Conservation (phyloP, 2,113 vertebrate species). For the Himantopus leucocephalus region DNA sequence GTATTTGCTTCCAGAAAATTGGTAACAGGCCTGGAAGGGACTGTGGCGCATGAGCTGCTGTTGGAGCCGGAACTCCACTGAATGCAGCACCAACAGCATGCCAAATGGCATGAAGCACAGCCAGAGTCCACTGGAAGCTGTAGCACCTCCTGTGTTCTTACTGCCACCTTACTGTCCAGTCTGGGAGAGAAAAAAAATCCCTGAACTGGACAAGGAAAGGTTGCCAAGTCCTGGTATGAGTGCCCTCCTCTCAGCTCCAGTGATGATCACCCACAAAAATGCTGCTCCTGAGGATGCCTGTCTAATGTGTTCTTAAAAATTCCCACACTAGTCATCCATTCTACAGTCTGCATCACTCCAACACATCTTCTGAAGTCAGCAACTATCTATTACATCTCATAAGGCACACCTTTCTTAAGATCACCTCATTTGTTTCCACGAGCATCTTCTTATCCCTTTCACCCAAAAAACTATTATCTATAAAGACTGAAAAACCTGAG, state of each 20-base stretch:
- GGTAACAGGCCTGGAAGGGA: neutral
- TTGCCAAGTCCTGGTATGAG: neutral
- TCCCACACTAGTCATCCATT: neutral
- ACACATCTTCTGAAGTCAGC: neutral
- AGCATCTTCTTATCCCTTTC: neutral
- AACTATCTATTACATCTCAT: neutral
- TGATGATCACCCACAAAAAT: neutral
- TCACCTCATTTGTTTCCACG: neutral
- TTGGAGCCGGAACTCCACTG: neutral
- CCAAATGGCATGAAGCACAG: neutral
- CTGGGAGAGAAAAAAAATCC: neutral
- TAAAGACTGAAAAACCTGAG: neutral
- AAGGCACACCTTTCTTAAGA: neutral
- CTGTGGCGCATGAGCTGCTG: neutral
- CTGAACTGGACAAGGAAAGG: neutral
- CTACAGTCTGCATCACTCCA: neutral
- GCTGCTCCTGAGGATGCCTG: neutral
- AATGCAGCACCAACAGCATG: neutral
- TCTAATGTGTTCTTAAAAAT: neutral
- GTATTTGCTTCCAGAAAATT: neutral
- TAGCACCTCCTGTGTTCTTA: neutral
- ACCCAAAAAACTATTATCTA: neutral
- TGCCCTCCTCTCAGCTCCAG: neutral
- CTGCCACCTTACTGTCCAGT: neutral
- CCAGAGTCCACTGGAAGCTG: neutral